Percentiles rank a stretch among this genome's conserved stretches.
Evolutionary conservation across 2,113 vertebrate species (phyloP).

Genomic region (Tragulus kanchil): DNA sequence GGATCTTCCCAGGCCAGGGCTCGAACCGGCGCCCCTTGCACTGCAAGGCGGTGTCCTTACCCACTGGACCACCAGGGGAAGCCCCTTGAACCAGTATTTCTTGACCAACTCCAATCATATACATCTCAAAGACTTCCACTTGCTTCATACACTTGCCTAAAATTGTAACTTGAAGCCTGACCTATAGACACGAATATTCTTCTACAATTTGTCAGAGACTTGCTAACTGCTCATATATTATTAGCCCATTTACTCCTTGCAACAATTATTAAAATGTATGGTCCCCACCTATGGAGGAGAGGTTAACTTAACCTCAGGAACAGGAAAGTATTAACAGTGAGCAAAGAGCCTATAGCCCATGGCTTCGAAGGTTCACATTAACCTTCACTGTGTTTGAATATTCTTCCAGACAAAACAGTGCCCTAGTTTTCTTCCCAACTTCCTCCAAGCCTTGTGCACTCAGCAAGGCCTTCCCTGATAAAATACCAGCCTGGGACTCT

Average conservation of each 20-base stretch:
- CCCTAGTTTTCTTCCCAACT: neutral
- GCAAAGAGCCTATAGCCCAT: neutral
- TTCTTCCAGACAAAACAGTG: neutral
- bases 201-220: neutral
- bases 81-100: too few species aligned
- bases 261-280: neutral
- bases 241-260: neutral
- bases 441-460: neutral
- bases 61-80: too few species aligned
- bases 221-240: neutral
- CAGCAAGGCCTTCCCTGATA: neutral
- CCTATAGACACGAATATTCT: neutral
- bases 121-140: neutral
- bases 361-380: neutral
- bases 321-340: neutral
- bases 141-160: neutral
- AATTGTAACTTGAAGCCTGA: neutral
- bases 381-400: neutral
- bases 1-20: too few species aligned
- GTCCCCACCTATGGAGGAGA: neutral
- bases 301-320: neutral
- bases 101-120: neutral
- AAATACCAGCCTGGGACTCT: neutral
- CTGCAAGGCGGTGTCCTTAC: too few species aligned
- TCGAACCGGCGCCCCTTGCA: too few species aligned